Evolutionary conservation across 2,888 invertebrate species (phyloP), one percentile per base, ranked within the genome.

Genomic region (Bombylius discolor): DNA sequence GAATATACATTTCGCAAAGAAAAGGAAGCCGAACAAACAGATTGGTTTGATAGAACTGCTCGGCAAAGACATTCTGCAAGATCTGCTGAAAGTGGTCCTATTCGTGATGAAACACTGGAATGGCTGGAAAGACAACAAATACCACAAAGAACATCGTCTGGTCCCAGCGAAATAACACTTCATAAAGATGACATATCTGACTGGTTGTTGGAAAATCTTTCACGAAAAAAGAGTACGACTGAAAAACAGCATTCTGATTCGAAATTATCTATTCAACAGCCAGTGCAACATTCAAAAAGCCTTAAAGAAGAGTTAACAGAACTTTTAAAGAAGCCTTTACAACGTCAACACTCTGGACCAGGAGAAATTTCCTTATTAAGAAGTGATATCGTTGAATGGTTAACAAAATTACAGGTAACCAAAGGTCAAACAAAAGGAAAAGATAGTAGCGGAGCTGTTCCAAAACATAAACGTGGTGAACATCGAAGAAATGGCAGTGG

Each of bases 301-400:
- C 61, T 69, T 32, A 69, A 70, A 57, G 68, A 69, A 50, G 70
- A 70, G 52, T 61, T 74, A 32, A 67, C 72, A 0, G 73, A 73
- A 59, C 59, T 73, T 60, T 62, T 74, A 1, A 72, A 74, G 58
- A 72, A 73, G 54, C 73, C 74, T 4, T 60, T 74, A 8, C 71
- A 71, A 5, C 67, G 74, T 3, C 74, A 74, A 60, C 70, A 72
- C 47, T 74, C 74, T 5, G 73, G 73, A 0, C 72, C 73, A 7
- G 70, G 70, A 7, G 74, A 74, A 52, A 68, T 74, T 48, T 72
- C 72, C 1, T 61, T 70, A 46, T 66, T 74, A 4, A 74, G 73
- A 60, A 72, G 70, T 8, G 74, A 74, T 60, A 70, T 74, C 31
- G 68, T 74, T 23, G 74, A 74, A 57, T 74, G 74, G 74, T 65